phyloP scores from a whole-genome alignment of 2,888 invertebrate genomes.

The Archaeoteleia sp. region DNA sequence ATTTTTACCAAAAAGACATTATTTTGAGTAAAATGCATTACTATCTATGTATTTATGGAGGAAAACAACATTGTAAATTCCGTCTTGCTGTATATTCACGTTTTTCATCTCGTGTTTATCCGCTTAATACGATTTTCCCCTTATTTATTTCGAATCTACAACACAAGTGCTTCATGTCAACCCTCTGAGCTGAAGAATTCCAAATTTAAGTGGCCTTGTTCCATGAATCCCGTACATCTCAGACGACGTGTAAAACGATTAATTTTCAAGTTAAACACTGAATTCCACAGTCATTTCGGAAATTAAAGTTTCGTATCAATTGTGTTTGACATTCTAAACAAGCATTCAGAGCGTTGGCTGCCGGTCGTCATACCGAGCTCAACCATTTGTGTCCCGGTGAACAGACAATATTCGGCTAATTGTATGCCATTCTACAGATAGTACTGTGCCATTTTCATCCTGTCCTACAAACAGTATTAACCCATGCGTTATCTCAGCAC shows the following conservation, averaged over 20 bases:
- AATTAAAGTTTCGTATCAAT: constrained; percentile 6
- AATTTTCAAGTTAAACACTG: constrained; percentile 24
- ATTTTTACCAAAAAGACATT: too few relatives aligned
- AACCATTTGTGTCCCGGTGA: too few relatives aligned
- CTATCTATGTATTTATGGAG: constrained; percentile 29
- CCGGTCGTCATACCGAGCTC: too few relatives aligned
- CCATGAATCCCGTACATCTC: constrained; percentile 16
- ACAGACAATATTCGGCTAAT: too few relatives aligned
- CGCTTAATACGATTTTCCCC: constrained; percentile 37
- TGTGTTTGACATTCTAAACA: background rate
- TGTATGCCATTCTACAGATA: too few relatives aligned
- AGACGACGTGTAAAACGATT: constrained; percentile 26
- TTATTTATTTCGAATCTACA: constrained; percentile 21
- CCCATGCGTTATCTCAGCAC: too few relatives aligned
- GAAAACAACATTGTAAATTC: constrained; percentile 29
- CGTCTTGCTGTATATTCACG: constrained; percentile 30
- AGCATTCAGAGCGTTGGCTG: background rate
- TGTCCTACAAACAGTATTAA: too few relatives aligned
- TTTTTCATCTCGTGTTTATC: constrained; percentile 34
- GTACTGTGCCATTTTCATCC: too few relatives aligned
- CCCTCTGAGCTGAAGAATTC: constrained; percentile 37
- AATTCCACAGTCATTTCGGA: constrained; percentile 18
- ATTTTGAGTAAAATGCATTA: constrained; percentile 10
- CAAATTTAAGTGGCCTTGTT: constrained; percentile 37
- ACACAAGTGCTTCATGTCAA: constrained; percentile 31